Evolutionary conservation across 2,113 vertebrate genomes (phyloP).

Genomic region (Nicator chloris): DNA sequence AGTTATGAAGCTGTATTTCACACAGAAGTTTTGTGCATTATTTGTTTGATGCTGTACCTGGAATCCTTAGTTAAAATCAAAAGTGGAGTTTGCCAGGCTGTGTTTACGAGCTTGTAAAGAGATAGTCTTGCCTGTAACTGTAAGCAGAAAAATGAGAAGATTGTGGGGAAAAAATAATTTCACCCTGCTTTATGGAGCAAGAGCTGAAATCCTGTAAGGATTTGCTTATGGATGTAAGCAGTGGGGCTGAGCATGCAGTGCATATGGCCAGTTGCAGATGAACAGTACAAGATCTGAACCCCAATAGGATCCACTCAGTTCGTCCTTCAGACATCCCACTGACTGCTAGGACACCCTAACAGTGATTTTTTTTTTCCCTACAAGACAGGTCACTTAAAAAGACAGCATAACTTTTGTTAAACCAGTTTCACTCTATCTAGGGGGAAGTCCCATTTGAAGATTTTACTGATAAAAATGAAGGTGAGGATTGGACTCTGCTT

Average conservation of each 20-base stretch:
- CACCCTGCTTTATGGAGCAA: background rate
- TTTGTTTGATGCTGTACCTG: conserved; percentile 8
- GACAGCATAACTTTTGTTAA: background rate
- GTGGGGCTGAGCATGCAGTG: background rate
- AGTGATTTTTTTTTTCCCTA: background rate
- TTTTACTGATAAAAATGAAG: background rate
- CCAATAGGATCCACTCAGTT: fast-evolving
- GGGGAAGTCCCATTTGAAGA: background rate
- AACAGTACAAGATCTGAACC: background rate
- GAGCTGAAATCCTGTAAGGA: background rate
- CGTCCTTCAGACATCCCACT: background rate
- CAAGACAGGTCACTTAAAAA: background rate
- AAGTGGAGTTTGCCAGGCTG: background rate
- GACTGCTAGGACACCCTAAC: background rate
- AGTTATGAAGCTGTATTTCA: conserved; percentile 11
- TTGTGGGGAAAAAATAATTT: background rate
- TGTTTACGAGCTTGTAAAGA: background rate
- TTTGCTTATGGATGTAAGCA: background rate
- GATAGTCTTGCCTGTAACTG: background rate
- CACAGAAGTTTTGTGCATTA: conserved; percentile 7
- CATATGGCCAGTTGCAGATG: background rate
- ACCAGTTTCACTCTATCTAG: background rate
- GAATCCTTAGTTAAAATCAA: background rate
- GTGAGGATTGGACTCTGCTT: background rate
- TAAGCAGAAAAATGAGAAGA: background rate